Evolutionary conservation across 2,113 vertebrate species (phyloP).

Genomic region (Acrocephalus arundinaceus): DNA sequence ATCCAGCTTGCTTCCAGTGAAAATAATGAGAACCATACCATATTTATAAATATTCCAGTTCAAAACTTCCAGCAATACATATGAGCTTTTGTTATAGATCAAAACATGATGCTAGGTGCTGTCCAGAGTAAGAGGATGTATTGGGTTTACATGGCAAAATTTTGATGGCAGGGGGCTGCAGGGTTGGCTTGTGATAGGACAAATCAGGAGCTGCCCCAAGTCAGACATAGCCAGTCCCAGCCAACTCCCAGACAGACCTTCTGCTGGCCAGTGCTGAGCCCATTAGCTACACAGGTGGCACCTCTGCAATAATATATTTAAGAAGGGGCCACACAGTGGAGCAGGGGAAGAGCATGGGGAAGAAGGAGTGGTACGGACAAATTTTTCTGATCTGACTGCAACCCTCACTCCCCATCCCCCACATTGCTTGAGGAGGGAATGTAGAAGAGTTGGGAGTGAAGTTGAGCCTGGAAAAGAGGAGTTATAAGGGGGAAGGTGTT

Average conservation of each 20-base stretch:
- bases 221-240: not conserved
- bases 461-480: not conserved
- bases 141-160: accelerated
- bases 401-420: accelerated
- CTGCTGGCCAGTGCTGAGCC: not conserved
- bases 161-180: not conserved
- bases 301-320: not conserved
- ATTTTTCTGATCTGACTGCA: not conserved
- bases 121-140: not conserved
- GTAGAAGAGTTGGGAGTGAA: not conserved
- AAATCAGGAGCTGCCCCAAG: not conserved
- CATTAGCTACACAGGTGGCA: accelerated
- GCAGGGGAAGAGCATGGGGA: not conserved
- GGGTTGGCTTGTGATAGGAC: not conserved
- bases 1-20: not conserved
- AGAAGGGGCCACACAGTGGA: not conserved
- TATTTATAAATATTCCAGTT: not conserved
- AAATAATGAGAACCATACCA: not conserved
- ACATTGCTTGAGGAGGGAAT: accelerated
- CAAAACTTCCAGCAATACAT: not conserved
- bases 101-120: not conserved
- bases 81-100: not conserved
- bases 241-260: accelerated
- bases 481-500: accelerated
- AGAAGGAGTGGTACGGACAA: not conserved